Evolutionary conservation across 2,888 invertebrate genomes (phyloP), one percentile per base, ranked within the genome.

Genomic region (Spilarctia lutea): DNA sequence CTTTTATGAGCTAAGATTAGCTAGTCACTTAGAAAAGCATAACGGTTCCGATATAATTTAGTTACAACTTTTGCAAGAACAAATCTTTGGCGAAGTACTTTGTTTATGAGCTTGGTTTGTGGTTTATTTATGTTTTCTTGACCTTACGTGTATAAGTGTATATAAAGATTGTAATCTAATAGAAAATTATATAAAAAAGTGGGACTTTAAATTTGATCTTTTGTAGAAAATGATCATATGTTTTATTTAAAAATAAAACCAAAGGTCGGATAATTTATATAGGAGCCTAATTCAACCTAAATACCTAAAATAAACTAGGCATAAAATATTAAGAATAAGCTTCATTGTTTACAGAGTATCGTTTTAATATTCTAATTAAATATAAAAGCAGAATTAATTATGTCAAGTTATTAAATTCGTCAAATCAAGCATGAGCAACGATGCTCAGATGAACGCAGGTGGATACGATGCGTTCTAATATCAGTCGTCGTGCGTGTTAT

Each of bases 1-100:
- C 85, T 88, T 91, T 90, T 86, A 87, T 89, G 85, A 88, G 84
- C 79, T 82, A 73, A 85, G 82, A 87, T 87, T 86, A 88, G 85
- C 73, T 77, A 81, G 79, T 79, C 77, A 82, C 79, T 84, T 75
- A 79, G 73, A 78, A 75, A 79, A 74, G 71, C 75, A 83, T 85
- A 77, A 78, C 30, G 71, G 74, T 65, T 68, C 73, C 80, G 73
- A 80, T 84, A 79, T 85, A 85, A 85, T 85, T 80, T 76, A 84
- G 79, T 85, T 85, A 85, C 71, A 85, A 84, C 79, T 84, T 84
- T 72, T 81, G 73, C 74, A 71, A 85, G 82, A 82, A 79, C 78
- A 79, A 82, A 75, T 77, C 81, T 83, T 83, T 85, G 83, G 83
- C 76, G 69, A 78, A 76, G 77, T 79, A 73, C 83, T 83, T 81